Percentiles rank a stretch among this genome's conserved stretches.
Conservation (phyloP, 2,797 vertebrate genomes). For the Rhinella marina region DNA sequence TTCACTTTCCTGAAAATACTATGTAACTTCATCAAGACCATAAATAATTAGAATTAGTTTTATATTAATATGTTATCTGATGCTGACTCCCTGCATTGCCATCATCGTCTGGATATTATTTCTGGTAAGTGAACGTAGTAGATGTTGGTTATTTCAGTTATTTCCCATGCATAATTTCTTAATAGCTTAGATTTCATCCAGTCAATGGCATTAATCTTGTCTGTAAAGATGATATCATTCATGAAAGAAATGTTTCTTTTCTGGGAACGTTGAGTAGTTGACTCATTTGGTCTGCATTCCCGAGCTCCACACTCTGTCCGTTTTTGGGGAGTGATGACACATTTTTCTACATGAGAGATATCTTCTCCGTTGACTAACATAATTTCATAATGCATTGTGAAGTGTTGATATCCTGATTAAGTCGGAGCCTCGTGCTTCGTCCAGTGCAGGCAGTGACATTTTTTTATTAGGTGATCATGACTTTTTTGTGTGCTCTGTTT, state of each 20-base stretch:
- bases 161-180: not conserved
- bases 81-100: too few species aligned
- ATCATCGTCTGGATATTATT: not conserved
- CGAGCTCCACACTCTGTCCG: too few species aligned
- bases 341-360: not conserved
- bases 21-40: too few species aligned
- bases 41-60: too few species aligned
- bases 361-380: not conserved
- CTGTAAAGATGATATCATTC: not conserved
- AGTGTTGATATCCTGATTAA: not conserved
- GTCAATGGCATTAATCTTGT: not conserved
- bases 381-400: not conserved
- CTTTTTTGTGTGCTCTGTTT: too few species aligned
- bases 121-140: not conserved
- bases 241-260: not conserved
- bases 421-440: too few species aligned
- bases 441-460: too few species aligned
- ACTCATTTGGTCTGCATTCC: not conserved
- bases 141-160: not conserved
- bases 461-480: too few species aligned
- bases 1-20: too few species aligned
- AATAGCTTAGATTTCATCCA: not conserved
- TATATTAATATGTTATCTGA: too few species aligned
- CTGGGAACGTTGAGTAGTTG: not conserved
- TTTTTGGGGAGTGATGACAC: not conserved